Evolutionary conservation across 2,797 vertebrate genomes (phyloP).

Genomic region (Macropodus opercularis): DNA sequence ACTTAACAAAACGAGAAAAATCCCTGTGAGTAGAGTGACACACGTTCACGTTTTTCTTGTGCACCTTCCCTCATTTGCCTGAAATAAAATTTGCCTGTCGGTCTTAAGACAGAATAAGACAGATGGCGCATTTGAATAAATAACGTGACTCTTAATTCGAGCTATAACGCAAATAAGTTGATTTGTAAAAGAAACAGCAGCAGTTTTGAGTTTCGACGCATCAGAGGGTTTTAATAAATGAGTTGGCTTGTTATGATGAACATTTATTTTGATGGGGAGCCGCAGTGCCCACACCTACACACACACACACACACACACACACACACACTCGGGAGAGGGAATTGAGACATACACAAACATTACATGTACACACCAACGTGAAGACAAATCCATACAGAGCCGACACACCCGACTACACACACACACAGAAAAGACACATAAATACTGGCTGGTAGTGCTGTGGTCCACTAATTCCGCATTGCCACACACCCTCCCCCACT

Average conservation of each 20-base stretch:
- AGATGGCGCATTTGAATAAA: not conserved
- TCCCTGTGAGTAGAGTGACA: conserved; percentile 6
- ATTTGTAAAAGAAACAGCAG: conserved; percentile 1
- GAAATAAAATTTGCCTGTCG: conserved; percentile 21
- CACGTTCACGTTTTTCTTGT: not conserved
- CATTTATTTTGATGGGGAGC: conserved; percentile 11
- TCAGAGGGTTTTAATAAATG: not conserved
- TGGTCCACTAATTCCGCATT: conserved; percentile 18
- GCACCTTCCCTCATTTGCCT: conserved; percentile 28
- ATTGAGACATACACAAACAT: not conserved
- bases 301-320: not conserved
- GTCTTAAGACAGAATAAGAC: conserved; percentile 5
- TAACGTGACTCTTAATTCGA: conserved; percentile 12
- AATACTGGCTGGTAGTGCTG: conserved; percentile 25
- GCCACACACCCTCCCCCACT: conserved; percentile 48
- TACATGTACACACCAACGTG: conserved; percentile 9
- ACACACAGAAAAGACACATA: conserved; percentile 32
- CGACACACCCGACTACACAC: conserved; percentile 13
- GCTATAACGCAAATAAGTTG: not conserved
- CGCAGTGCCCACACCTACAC: not conserved
- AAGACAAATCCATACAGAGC: conserved; percentile 11
- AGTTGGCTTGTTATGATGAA: not conserved
- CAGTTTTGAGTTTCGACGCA: not conserved
- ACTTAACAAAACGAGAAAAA: conserved; percentile 11
- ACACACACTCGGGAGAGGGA: not conserved